Percentiles rank a stretch among this genome's conserved stretches.
Conservation (phyloP, 2,888 invertebrate genomes). For the Diabrotica balteata region DNA sequence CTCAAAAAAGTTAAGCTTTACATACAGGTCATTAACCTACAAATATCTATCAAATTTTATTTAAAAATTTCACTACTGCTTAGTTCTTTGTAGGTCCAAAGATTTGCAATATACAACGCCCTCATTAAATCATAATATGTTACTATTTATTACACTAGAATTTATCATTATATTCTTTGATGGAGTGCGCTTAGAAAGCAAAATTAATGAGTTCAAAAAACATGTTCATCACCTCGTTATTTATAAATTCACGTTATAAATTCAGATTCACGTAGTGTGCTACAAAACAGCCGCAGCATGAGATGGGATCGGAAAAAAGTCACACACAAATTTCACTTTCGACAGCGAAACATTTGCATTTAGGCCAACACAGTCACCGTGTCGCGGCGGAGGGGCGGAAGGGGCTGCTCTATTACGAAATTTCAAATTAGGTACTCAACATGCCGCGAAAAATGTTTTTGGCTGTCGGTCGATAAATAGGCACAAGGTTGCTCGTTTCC, state of each 20-base stretch:
- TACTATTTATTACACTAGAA: too few relatives aligned
- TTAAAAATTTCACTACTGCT: too few relatives aligned
- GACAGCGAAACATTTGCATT: constrained; percentile 8
- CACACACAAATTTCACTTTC: constrained; percentile 7
- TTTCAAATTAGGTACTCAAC: background rate
- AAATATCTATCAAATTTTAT: too few relatives aligned
- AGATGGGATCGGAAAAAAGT: constrained; percentile 3
- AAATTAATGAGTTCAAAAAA: too few relatives aligned
- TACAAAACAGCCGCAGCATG: background rate
- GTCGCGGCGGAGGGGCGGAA: background rate
- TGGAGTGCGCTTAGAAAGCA: too few relatives aligned
- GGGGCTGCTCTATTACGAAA: background rate
- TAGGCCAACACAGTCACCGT: background rate
- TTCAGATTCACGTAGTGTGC: background rate
- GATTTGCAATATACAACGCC: too few relatives aligned
- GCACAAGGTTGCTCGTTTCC: background rate
- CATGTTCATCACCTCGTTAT: too few relatives aligned
- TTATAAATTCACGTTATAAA: background rate
- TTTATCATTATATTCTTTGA: too few relatives aligned
- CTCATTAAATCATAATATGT: too few relatives aligned
- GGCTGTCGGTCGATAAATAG: background rate
- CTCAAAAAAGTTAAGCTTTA: too few relatives aligned
- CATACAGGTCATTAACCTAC: too few relatives aligned
- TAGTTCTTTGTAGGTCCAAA: too few relatives aligned
- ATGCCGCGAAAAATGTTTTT: background rate